Conservation (phyloP, 2,113 vertebrate genomes). For the Suricata suricatta region DNA sequence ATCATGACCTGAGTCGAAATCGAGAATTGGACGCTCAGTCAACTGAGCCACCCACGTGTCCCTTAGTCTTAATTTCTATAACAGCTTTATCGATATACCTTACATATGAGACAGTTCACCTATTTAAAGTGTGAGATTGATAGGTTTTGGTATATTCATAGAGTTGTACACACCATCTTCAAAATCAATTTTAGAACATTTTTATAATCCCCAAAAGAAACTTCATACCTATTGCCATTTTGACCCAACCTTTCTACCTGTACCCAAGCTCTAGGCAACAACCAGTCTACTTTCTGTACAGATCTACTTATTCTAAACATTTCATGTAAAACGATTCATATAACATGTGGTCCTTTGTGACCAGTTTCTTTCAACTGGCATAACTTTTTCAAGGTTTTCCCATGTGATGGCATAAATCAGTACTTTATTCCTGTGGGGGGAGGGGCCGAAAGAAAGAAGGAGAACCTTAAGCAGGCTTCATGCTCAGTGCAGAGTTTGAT, state of each 20-base stretch:
- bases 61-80: background rate
- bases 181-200: background rate
- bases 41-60: too few relatives aligned
- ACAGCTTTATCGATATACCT: background rate
- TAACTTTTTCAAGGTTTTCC: background rate
- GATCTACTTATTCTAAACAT: background rate
- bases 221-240: background rate
- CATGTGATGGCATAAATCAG: background rate
- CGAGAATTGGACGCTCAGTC: too few relatives aligned
- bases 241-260: background rate
- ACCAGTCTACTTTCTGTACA: background rate
- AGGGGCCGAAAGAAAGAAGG: too few relatives aligned
- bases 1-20: too few relatives aligned
- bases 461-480: too few relatives aligned
- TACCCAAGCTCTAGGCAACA: background rate
- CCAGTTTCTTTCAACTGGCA: background rate
- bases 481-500: too few relatives aligned
- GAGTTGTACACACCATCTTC: background rate
- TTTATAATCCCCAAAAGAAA: background rate
- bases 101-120: background rate
- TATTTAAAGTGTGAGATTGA: background rate
- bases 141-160: background rate
- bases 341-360: background rate
- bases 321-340: background rate
- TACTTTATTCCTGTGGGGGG: background rate